A percentile compares a stretch with the other conserved stretches of the same genome.
Evolutionary conservation across 2,888 invertebrate species (phyloP).

Genomic region (Exephanes ischioxanthus): DNA sequence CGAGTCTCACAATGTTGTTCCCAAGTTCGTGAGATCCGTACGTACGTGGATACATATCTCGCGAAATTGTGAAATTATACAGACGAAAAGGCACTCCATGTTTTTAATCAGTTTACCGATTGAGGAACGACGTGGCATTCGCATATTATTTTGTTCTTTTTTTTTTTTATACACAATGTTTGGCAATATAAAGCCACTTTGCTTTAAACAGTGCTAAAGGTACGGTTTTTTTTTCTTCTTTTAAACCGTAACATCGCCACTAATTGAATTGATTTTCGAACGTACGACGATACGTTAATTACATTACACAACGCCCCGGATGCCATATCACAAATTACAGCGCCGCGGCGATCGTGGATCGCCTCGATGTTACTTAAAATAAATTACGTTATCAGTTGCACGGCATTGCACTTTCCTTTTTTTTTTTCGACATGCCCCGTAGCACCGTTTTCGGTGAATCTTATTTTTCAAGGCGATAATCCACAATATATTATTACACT

Average conservation of each 20-base stretch:
- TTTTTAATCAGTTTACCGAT: constrained; percentile 56
- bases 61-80: constrained; percentile 51
- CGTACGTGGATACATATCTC: constrained; percentile 22
- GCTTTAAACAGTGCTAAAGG: constrained; percentile 5
- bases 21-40: constrained; percentile 11
- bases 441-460: neutral
- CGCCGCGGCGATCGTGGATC: constrained; percentile 32
- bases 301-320: constrained; percentile 43
- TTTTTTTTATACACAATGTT: constrained; percentile 25
- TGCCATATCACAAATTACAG: constrained; percentile 41
- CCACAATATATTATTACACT: constrained; percentile 26
- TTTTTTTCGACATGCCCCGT: constrained; percentile 1
- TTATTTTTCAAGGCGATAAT: constrained; percentile 37
- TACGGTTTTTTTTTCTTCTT: constrained; percentile 7
- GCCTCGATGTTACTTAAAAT: constrained; percentile 35
- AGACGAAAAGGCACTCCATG: constrained; percentile 64
- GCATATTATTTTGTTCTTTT: constrained; percentile 13
- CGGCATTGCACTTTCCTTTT: constrained; percentile 41
- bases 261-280: constrained; percentile 28
- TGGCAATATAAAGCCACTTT: constrained; percentile 30
- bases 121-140: constrained; percentile 52
- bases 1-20: constrained; percentile 16
- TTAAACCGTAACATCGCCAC: constrained; percentile 25
- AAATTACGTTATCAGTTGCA: constrained; percentile 32
- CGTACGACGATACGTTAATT: neutral